A percentile compares a stretch with the other conserved stretches of the same genome.
phyloP scores from a whole-genome alignment of 2,888 invertebrate species.

The Diadromus collaris region DNA sequence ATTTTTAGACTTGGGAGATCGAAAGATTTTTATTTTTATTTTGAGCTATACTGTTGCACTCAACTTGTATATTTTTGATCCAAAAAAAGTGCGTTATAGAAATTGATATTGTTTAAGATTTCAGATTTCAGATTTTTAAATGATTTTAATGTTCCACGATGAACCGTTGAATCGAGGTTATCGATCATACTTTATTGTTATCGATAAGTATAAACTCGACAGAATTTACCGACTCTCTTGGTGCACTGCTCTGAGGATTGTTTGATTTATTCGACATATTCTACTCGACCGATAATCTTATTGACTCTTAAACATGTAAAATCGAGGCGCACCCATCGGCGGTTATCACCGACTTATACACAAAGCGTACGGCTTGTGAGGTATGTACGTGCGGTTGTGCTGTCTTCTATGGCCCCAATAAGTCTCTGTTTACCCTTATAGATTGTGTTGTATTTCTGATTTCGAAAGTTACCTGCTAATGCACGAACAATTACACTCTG shows the following conservation, averaged over 20 bases:
- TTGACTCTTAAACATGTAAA: constrained; percentile 70
- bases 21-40: no score
- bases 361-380: constrained; percentile 4
- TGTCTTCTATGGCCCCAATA: constrained; percentile 45
- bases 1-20: no score
- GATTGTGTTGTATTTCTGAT: constrained; percentile 50
- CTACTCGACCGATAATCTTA: constrained; percentile 70
- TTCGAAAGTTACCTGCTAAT: constrained; percentile 10
- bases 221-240: constrained; percentile 49
- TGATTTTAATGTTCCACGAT: no score
- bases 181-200: constrained; percentile 15
- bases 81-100: no score
- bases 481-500: background rate
- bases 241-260: constrained; percentile 55
- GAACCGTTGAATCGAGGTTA: constrained; percentile 36
- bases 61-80: no score
- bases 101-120: no score
- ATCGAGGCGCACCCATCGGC: constrained; percentile 57
- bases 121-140: no score
- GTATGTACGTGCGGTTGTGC: constrained; percentile 11
- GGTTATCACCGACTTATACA: constrained; percentile 51
- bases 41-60: no score
- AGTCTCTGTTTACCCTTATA: constrained; percentile 54
- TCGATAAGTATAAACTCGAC: constrained; percentile 52
- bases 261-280: constrained; percentile 74